A percentile compares a stretch with the other conserved stretches of the same genome.
Conservation (phyloP, 2,113 vertebrate species). For the Rhinogobius similis region DNA sequence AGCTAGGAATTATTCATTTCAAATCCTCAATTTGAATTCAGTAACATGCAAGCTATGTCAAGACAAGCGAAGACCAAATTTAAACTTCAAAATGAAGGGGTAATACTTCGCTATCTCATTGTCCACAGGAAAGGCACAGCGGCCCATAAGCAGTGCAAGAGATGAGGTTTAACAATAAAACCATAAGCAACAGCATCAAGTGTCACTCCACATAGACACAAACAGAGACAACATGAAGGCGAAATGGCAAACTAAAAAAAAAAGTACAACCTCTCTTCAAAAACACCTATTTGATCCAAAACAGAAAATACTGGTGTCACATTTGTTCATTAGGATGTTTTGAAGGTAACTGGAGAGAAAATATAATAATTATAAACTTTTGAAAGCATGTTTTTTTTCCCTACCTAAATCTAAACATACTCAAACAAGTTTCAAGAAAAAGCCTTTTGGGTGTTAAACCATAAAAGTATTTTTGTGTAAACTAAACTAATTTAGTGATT, state of each 20-base stretch:
- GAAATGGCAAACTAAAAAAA: neutral
- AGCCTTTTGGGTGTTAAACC: neutral
- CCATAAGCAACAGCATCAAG: constrained; percentile 25
- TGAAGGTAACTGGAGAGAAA: neutral
- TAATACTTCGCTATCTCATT: constrained; percentile 22
- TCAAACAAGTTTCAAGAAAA: neutral
- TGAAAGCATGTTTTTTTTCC: neutral
- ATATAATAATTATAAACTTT: neutral
- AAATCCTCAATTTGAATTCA: constrained; percentile 23
- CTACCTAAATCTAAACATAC: neutral
- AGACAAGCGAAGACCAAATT: constrained; percentile 24
- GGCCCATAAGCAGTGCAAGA: constrained; percentile 37
- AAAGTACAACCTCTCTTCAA: neutral
- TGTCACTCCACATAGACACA: constrained; percentile 28
- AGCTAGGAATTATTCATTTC: constrained; percentile 19
- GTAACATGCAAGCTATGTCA: constrained; percentile 24
- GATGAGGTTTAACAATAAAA: constrained; percentile 11
- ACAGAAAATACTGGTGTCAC: neutral
- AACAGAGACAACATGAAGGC: constrained; percentile 1
- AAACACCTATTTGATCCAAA: neutral
- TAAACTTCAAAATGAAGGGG: neutral
- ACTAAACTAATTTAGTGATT: constrained; percentile 4
- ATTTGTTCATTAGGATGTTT: neutral
- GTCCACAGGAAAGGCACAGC: constrained; percentile 53
- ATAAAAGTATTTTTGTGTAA: neutral